phyloP scores from a whole-genome alignment of 2,113 vertebrate species.

The Otus sunia region DNA sequence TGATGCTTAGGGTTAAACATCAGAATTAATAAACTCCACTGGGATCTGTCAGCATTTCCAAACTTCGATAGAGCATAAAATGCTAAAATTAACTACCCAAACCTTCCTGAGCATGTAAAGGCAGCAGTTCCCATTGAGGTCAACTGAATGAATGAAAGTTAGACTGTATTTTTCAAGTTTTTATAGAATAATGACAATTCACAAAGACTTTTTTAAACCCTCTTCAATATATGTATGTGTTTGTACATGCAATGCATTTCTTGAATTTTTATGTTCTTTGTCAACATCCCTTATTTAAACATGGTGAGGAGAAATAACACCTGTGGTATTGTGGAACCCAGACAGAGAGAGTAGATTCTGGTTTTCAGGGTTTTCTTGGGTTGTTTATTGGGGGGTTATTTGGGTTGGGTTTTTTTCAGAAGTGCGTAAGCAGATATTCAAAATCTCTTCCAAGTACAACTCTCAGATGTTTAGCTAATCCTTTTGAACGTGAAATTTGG shows the following conservation, averaged over 20 bases:
- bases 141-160: background rate
- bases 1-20: constrained; percentile 54
- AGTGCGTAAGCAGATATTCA: background rate
- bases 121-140: constrained; percentile 3
- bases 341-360: background rate
- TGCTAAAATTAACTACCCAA: constrained; percentile 45
- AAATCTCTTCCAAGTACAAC: background rate
- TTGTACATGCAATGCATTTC: background rate
- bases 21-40: constrained; percentile 58
- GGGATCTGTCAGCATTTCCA: constrained; percentile 48
- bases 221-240: background rate
- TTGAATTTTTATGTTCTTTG: background rate
- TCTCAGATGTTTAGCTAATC: background rate
- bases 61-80: constrained; percentile 58
- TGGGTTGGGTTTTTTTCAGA: background rate
- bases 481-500: background rate
- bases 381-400: background rate
- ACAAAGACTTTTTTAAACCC: background rate
- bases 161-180: background rate
- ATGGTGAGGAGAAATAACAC: background rate
- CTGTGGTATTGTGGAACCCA: background rate
- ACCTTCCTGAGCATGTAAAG: background rate
- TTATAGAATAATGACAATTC: background rate
- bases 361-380: accelerated
- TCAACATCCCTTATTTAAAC: background rate